Percentiles rank a stretch among this genome's conserved stretches.
Evolutionary conservation across 2,113 vertebrate genomes (phyloP).

Genomic region (Octodon degus): DNA sequence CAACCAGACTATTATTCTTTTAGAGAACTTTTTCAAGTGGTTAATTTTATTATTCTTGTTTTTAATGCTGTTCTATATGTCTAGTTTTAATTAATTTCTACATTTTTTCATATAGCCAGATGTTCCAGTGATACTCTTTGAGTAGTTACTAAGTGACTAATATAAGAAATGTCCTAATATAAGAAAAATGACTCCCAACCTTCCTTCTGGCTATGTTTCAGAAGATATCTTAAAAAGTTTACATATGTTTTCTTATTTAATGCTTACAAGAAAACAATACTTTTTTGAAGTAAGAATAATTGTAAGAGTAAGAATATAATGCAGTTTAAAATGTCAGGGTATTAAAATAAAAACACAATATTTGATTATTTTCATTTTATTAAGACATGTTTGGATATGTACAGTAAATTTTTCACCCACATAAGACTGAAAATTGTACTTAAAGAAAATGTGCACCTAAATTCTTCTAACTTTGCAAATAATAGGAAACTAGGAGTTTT

Average conservation of each 20-base stretch:
- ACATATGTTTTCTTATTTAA: neutral
- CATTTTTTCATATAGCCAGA: neutral
- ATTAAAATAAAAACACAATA: neutral
- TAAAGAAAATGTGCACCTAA: neutral
- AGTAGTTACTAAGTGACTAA: neutral
- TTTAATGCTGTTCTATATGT: neutral
- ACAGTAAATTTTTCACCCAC: neutral
- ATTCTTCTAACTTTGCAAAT: neutral
- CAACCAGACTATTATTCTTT: rapidly evolving
- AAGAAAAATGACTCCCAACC: neutral
- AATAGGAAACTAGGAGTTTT: neutral
- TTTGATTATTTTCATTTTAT: neutral
- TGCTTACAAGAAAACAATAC: neutral
- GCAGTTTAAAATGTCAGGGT: neutral
- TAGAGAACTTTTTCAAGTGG: neutral
- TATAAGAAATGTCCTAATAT: neutral
- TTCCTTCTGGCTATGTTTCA: neutral
- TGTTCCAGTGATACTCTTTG: neutral
- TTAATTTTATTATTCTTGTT: neutral
- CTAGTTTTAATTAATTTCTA: neutral
- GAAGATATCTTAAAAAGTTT: neutral
- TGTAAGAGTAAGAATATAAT: neutral
- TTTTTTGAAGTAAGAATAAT: neutral
- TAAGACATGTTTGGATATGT: neutral
- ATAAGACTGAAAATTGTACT: neutral